Percentiles rank a stretch among this genome's conserved stretches.
Evolutionary conservation across 2,797 vertebrate species (phyloP).

Genomic region (Myotis pilosus): DNA sequence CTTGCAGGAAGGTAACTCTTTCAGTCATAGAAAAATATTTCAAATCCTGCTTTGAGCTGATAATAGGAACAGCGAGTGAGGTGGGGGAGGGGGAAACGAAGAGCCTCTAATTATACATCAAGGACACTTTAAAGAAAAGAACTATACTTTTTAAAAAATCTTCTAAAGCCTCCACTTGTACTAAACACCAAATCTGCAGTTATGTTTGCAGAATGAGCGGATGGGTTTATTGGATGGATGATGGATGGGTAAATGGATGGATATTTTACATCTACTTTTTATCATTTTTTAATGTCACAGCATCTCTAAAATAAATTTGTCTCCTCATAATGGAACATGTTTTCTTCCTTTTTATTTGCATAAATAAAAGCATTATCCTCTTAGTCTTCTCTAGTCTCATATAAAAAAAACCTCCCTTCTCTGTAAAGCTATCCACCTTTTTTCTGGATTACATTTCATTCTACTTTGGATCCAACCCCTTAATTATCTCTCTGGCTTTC

Average conservation of each 20-base stretch:
- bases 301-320: neutral
- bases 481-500: neutral
- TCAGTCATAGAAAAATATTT: constrained; percentile 51
- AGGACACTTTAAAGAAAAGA: neutral
- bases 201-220: neutral
- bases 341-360: constrained; percentile 20
- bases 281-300: neutral
- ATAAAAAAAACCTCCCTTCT: neutral
- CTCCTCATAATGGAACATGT: neutral
- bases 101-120: constrained; percentile 11
- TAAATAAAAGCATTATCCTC: neutral
- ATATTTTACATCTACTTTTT: neutral
- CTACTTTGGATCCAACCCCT: neutral
- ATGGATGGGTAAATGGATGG: neutral
- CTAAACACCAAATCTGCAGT: neutral
- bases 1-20: neutral
- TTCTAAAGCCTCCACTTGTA: neutral
- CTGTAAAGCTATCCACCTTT: neutral
- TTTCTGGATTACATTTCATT: neutral
- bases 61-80: neutral
- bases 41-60: constrained; percentile 32
- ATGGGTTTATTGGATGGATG: neutral
- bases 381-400: neutral
- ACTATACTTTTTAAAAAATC: neutral
- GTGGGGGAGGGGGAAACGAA: neutral